These are phyloP conservation scores for Ochropacha duplaris DNA, from an alignment of 2,888 invertebrate genomes.

Conservation along the genomic window DNA sequence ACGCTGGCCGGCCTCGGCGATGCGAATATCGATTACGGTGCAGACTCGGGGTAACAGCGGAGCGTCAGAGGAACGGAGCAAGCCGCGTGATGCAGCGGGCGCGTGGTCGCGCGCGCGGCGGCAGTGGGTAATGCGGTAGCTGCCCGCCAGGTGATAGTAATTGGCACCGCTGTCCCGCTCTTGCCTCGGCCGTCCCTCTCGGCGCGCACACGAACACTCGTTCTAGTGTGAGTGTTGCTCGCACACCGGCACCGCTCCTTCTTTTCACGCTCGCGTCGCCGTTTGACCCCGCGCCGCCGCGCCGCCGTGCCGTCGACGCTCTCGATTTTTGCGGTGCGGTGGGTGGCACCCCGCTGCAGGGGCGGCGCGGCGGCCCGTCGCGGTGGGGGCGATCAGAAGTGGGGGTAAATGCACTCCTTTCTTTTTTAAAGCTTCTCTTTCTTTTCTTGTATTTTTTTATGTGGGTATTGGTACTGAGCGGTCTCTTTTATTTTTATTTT, in stretches of 20 bases:
- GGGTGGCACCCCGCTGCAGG: conserved; percentile 83
- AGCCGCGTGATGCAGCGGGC: conserved; percentile 79
- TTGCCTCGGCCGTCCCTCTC: conserved; percentile 79
- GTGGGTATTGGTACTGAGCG: conserved; percentile 77
- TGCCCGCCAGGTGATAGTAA: conserved; percentile 85
- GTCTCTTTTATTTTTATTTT: conserved; percentile 80
- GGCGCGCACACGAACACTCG: conserved; percentile 74
- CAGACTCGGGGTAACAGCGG: conserved; percentile 51
- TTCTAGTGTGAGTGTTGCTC: conserved; percentile 63
- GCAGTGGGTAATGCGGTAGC: conserved; percentile 85
- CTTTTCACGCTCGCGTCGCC: conserved; percentile 82
- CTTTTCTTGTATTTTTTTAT: conserved; percentile 82
- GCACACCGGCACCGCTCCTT: conserved; percentile 80
- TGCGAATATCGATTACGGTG: conserved; percentile 66
- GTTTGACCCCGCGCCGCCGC: conserved; percentile 82
- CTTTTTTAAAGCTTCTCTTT: conserved; percentile 83
- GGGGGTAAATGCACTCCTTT: conserved; percentile 81
- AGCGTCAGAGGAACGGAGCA: conserved; percentile 64
- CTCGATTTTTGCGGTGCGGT: conserved; percentile 86
- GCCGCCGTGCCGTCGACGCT: conserved; percentile 82
- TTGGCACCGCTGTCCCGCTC: conserved; percentile 83
- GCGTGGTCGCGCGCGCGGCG: conserved; percentile 84
- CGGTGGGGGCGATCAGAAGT: conserved; percentile 72
- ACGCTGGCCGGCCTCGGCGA: conserved; percentile 51
- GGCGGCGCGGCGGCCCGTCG: conserved; percentile 78